phyloP scores from a whole-genome alignment of 2,113 vertebrate genomes.

The Corydoras maculifer region DNA sequence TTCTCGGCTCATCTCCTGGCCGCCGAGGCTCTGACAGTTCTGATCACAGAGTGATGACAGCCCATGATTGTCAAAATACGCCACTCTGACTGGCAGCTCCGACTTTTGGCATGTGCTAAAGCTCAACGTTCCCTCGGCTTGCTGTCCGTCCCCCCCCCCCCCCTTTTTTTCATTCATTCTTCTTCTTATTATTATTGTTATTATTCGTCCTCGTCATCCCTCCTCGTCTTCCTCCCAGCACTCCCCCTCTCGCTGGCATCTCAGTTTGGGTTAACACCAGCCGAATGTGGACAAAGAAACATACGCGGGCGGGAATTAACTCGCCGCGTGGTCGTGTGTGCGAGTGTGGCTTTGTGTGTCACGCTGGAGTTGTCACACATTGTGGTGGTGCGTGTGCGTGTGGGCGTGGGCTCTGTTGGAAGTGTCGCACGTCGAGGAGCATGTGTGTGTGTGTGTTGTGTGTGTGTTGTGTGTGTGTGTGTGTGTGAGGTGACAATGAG shows the following conservation, averaged over 20 bases:
- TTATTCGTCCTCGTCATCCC: constrained; percentile 29
- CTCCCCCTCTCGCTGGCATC: constrained; percentile 28
- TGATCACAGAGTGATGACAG: constrained; percentile 73
- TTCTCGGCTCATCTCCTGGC: constrained; percentile 59
- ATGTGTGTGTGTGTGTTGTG: constrained; percentile 35
- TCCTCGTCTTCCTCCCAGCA: constrained; percentile 45
- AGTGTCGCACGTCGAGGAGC: constrained; percentile 58
- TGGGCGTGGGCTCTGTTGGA: constrained; percentile 42
- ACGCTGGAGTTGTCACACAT: constrained; percentile 45
- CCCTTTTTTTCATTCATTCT: too few species aligned
- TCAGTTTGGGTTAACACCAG: constrained; percentile 47
- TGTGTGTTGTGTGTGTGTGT: constrained; percentile 36
- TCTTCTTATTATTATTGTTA: background rate
- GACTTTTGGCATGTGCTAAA: constrained; percentile 50
- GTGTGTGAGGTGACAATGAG: constrained; percentile 43
- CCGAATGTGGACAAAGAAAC: constrained; percentile 46
- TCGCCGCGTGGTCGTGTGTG: constrained; percentile 44
- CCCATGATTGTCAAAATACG: constrained; percentile 72
- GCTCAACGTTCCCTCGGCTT: constrained; percentile 54
- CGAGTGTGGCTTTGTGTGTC: constrained; percentile 39
- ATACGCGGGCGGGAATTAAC: constrained; percentile 48
- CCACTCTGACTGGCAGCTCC: constrained; percentile 62
- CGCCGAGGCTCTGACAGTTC: constrained; percentile 65
- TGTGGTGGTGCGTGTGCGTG: constrained; percentile 23
- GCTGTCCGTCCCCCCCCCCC: constrained; percentile 8